Evolutionary conservation across 2,888 invertebrate genomes (phyloP), one percentile per base, ranked within the genome.

Genomic region (Palloptera scutellata): DNA sequence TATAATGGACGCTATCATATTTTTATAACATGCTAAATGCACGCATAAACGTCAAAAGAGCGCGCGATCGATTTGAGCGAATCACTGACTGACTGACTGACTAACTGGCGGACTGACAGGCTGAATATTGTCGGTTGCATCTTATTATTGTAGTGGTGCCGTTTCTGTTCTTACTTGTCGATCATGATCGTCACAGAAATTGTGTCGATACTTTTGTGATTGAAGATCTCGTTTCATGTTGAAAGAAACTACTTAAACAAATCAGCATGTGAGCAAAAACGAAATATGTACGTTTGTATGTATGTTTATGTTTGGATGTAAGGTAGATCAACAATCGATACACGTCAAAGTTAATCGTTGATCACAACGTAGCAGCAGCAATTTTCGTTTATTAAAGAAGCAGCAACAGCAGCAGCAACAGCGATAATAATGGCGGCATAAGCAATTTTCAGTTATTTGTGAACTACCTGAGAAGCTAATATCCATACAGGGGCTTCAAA

Each of bases 1-100:
- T 84, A 83, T 84, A 83, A 83, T 83, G 82, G 79, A 78, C 79
- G 79, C 73, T 75, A 82, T 81, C 81, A 81, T 81, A 81, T 81
- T 79, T 81, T 80, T 81, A 81, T 81, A 81, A 82, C 80, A 82
- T 82, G 82, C 80, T 81, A 81, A 81, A 79, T 81, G 79, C 76
- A 78, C 81, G 69, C 72, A 71, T 68, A 66, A 70, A 69, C 69
- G 70, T 67, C 72, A 67, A 70, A 69, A 66, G 58, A 41, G 11
- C 57, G n/a, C 1, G 15, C 42, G 11, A 60, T 43, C 53, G 61
- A 54, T 63, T n/a, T n/a, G n/a, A n/a, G n/a, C n/a, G n/a, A n/a
- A n/a, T n/a, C n/a, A n/a, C n/a, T 30, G 55, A 20, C 57, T 42
- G 57, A 52, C 57, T 52, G 67, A 66, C 68, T 66, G 68, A 42